Conservation (phyloP, 2,888 invertebrate species). For the Heliconius erato region DNA sequence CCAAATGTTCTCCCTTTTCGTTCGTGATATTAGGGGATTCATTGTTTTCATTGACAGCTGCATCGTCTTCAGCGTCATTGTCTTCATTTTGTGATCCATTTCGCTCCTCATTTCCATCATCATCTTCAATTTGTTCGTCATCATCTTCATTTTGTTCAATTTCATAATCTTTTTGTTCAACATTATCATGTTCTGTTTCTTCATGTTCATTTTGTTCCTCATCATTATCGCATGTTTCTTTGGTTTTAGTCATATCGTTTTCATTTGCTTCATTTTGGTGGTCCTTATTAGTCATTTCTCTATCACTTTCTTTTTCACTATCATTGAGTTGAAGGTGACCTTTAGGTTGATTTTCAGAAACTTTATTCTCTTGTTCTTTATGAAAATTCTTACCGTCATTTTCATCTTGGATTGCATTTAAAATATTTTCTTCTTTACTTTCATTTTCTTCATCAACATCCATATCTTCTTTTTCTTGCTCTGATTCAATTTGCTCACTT, state of each 20-base stretch:
- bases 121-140: background rate
- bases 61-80: slow-evolving; percentile 46
- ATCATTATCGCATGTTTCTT: no score
- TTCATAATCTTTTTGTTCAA: slow-evolving; percentile 25
- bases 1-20: slow-evolving; percentile 60
- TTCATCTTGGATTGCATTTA: slow-evolving; percentile 26
- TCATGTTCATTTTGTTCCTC: background rate
- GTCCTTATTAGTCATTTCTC: slow-evolving; percentile 36
- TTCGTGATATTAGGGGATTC: slow-evolving; percentile 60
- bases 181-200: slow-evolving; percentile 31
- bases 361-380: background rate
- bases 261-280: slow-evolving; percentile 24
- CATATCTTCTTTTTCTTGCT: slow-evolving; percentile 30
- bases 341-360: background rate
- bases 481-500: background rate
- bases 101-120: slow-evolving; percentile 43
- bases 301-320: slow-evolving; percentile 46
- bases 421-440: slow-evolving; percentile 44
- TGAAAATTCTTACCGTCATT: background rate
- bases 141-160: background rate
- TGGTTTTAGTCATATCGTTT: background rate
- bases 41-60: slow-evolving; percentile 11
- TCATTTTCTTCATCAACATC: slow-evolving; percentile 43
- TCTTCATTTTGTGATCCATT: slow-evolving; percentile 36
- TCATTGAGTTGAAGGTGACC: slow-evolving; percentile 18